These are phyloP conservation scores for Mesochorus sp. DNA, from an alignment of 2,888 invertebrate genomes.

Conservation along the genomic window DNA sequence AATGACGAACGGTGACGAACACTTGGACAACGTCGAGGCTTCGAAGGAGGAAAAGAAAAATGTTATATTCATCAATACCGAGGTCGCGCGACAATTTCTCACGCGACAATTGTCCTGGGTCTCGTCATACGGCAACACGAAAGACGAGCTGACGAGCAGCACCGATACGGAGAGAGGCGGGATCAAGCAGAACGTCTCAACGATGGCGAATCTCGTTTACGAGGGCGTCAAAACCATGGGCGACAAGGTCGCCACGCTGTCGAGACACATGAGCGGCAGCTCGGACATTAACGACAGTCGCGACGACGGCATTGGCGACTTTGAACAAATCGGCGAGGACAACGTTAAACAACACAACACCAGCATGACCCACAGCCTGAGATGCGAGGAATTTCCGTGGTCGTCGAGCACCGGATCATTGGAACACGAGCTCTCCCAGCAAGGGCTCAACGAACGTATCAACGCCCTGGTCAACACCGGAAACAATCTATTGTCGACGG, in stretches of 20 bases:
- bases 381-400: constrained; percentile 86
- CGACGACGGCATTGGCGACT: constrained; percentile 80
- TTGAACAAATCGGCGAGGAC: constrained; percentile 78
- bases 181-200: constrained; percentile 89
- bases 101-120: constrained; percentile 90
- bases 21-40: constrained; percentile 60
- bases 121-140: constrained; percentile 83
- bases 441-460: constrained; percentile 85
- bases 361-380: constrained; percentile 78
- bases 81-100: constrained; percentile 90
- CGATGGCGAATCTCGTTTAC: constrained; percentile 88
- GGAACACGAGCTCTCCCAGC: constrained; percentile 86
- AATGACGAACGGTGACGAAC: constrained; percentile 64
- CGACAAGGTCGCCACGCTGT: constrained; percentile 88
- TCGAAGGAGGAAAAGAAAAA: constrained; percentile 83
- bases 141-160: constrained; percentile 87
- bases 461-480: constrained; percentile 85
- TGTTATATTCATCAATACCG: constrained; percentile 90
- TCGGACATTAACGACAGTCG: constrained; percentile 86
- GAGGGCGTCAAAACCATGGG: constrained; percentile 90
- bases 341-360: constrained; percentile 71
- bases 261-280: constrained; percentile 89
- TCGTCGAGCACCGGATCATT: constrained; percentile 87
- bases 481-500: constrained; percentile 87
- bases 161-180: constrained; percentile 85